Evolutionary conservation across 1,140 invertebrate species (phyloP).

Genomic region (Ladona fulva): DNA sequence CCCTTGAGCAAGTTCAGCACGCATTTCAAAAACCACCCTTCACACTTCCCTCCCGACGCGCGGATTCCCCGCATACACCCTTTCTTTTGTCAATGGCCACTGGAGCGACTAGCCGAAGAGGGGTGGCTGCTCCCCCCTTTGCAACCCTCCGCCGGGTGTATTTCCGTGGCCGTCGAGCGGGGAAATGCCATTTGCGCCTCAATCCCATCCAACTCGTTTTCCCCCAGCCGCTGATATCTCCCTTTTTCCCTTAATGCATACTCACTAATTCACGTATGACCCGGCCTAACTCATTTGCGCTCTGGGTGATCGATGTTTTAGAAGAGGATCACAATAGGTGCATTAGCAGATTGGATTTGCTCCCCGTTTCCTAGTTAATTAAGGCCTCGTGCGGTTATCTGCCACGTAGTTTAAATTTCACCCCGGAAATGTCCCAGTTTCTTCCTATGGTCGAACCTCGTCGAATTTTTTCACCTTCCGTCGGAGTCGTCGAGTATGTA

Average conservation of each 20-base stretch:
- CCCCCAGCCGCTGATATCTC: neutral
- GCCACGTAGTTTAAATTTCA: too few relatives aligned
- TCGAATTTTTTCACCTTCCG: too few relatives aligned
- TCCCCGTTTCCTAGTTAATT: too few relatives aligned
- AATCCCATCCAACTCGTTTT: neutral
- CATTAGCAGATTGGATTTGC: neutral
- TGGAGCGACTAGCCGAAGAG: slow-evolving; percentile 16
- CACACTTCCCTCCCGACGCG: neutral
- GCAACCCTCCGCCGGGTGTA: neutral
- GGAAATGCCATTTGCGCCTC: slow-evolving; percentile 13
- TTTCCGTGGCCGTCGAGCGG: slow-evolving; percentile 14
- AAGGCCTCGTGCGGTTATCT: too few relatives aligned
- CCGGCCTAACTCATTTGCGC: neutral
- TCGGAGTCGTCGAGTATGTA: too few relatives aligned
- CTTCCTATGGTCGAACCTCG: too few relatives aligned
- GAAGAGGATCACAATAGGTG: neutral
- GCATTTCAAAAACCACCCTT: neutral
- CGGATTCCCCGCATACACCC: neutral
- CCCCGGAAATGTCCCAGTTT: too few relatives aligned
- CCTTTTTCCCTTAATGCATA: neutral
- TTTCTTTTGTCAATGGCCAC: slow-evolving; percentile 11
- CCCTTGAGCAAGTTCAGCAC: neutral
- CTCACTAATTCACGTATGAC: slow-evolving; percentile 1
- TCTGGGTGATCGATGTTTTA: neutral
- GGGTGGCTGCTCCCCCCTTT: slow-evolving; percentile 12